Percentiles rank a stretch among this genome's conserved stretches.
Evolutionary conservation across 2,113 vertebrate genomes (phyloP).

Genomic region (Nesoenas mayeri): DNA sequence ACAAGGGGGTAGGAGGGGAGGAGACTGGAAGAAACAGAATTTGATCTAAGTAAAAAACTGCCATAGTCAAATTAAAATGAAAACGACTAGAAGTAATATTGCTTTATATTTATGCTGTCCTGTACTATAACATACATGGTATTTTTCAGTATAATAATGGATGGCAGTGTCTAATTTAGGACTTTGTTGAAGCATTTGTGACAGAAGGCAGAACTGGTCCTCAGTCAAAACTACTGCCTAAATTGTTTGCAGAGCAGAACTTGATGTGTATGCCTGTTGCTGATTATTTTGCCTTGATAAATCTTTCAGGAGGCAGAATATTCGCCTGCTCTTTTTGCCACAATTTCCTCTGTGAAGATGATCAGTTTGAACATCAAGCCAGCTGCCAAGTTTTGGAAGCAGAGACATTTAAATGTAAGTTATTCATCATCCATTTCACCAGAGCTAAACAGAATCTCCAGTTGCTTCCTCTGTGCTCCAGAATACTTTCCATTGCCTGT

Average conservation of each 20-base stretch:
- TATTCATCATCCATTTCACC: not conserved
- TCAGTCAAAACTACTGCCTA: not conserved
- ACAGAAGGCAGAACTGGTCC: not conserved
- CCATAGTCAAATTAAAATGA: not conserved
- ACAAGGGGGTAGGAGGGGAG: not conserved
- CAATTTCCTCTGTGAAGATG: slow-evolving; percentile 97
- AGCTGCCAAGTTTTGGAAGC: slow-evolving; percentile 97
- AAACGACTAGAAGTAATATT: not conserved
- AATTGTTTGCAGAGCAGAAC: not conserved
- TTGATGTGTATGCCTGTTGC: not conserved
- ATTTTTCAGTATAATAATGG: not conserved
- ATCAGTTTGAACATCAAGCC: slow-evolving; percentile 99
- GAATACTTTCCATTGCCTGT: not conserved
- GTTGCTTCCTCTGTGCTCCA: not conserved
- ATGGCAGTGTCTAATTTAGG: not conserved
- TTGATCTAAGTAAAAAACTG: not conserved
- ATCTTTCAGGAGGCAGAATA: slow-evolving; percentile 88
- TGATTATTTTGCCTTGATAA: slow-evolving; percentile 29
- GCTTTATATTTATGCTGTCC: not conserved
- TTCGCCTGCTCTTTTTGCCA: slow-evolving; percentile 97
- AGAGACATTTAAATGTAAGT: slow-evolving; percentile 98
- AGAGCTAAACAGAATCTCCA: not conserved
- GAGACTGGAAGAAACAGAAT: not conserved
- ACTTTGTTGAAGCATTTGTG: not conserved
- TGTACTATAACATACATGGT: not conserved